Conservation (phyloP, 37 sponge, comb jelly and placozoan genomes). For the Bolinopsis microptera region DNA sequence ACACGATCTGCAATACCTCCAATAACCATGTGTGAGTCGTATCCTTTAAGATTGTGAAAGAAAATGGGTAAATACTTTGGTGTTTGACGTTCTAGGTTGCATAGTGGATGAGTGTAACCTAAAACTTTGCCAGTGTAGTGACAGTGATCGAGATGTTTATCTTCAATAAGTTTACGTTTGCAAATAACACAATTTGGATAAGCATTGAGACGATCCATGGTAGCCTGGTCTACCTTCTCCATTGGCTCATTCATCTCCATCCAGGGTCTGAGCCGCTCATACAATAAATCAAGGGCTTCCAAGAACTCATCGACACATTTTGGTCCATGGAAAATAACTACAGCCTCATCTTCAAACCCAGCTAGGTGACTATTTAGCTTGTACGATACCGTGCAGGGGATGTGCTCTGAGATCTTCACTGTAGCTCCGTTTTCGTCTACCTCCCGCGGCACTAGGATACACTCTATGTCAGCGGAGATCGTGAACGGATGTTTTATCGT, state of each 20-base stretch:
- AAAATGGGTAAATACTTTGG: background rate
- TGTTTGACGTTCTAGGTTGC: background rate
- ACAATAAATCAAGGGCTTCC: background rate
- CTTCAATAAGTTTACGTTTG: background rate
- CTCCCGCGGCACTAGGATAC: background rate
- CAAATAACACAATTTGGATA: background rate
- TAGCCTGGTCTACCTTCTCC: background rate
- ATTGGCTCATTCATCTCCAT: background rate
- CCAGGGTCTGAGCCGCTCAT: background rate
- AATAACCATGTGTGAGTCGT: conserved; percentile 38
- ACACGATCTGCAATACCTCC: background rate
- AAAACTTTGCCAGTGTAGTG: background rate
- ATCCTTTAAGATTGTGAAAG: conserved; percentile 54
- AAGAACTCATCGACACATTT: background rate
- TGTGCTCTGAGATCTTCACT: background rate
- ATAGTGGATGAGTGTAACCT: background rate
- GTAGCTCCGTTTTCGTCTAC: background rate
- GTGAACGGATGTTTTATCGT: background rate
- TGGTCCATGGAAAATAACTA: background rate
- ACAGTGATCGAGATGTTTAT: background rate
- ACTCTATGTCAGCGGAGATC: background rate
- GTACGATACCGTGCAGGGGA: background rate
- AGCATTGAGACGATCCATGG: background rate
- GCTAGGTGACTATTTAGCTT: background rate
- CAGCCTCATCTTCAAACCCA: background rate